Conservation (phyloP, 2,888 invertebrate species). For the Mythimna vitellina region DNA sequence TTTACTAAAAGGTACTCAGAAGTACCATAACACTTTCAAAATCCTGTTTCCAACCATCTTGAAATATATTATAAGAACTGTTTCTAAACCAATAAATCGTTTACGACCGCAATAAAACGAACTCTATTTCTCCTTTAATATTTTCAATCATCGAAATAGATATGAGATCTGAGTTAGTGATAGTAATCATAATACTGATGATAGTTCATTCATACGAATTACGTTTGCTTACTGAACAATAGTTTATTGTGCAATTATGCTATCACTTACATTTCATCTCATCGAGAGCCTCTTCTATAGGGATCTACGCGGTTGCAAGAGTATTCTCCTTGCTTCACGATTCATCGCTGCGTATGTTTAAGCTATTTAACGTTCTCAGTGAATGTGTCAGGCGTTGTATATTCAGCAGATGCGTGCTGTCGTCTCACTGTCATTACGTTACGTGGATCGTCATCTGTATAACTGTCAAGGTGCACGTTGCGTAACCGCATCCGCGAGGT, state of each 20-base stretch:
- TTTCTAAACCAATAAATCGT: constrained; percentile 74
- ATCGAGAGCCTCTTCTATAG: constrained; percentile 75
- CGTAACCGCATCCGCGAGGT: constrained; percentile 85
- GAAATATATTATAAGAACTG: constrained; percentile 27
- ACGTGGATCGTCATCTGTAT: constrained; percentile 76
- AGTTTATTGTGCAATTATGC: constrained; percentile 86
- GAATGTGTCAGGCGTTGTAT: constrained; percentile 60
- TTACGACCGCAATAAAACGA: constrained; percentile 71
- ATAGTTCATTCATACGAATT: constrained; percentile 84
- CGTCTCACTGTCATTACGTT: constrained; percentile 75
- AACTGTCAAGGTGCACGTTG: constrained; percentile 87
- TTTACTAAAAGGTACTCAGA: constrained; percentile 16
- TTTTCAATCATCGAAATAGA: constrained; percentile 74
- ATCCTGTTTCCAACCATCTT: constrained; percentile 32
- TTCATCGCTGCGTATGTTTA: constrained; percentile 61
- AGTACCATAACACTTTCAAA: constrained; percentile 12
- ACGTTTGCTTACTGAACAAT: constrained; percentile 81
- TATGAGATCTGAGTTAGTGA: constrained; percentile 67
- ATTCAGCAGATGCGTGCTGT: constrained; percentile 54
- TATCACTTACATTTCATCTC: constrained; percentile 86
- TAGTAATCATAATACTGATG: constrained; percentile 77
- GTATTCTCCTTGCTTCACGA: constrained; percentile 46
- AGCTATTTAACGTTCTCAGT: constrained; percentile 2
- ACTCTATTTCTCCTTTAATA: constrained; percentile 66
- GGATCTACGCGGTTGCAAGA: constrained; percentile 65